These are phyloP conservation scores for Leptinotarsa juncta DNA, from an alignment of 2,888 invertebrate genomes.

Conservation along the genomic window DNA sequence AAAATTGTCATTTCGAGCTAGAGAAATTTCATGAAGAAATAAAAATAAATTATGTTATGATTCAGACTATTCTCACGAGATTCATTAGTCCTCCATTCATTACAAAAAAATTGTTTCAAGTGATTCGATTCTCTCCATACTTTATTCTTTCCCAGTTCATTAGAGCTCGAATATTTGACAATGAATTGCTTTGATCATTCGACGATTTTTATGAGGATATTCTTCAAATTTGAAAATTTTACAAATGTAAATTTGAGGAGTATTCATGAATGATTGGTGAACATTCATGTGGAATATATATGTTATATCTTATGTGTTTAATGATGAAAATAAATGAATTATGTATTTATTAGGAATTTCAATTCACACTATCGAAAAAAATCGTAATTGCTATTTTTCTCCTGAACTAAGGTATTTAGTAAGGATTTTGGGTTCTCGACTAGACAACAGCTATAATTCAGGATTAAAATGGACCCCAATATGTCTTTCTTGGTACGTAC, in stretches of 20 bases:
- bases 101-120: no score
- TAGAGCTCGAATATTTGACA: slow-evolving; percentile 65
- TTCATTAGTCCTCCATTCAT: no score
- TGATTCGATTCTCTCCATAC: neutral
- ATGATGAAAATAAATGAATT: slow-evolving; percentile 46
- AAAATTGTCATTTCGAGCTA: slow-evolving; percentile 61
- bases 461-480: no score
- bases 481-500: no score
- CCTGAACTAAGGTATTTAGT: no score
- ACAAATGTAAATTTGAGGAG: slow-evolving; percentile 36
- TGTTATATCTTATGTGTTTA: slow-evolving; percentile 50
- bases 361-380: neutral
- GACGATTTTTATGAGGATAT: slow-evolving; percentile 36
- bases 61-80: no score
- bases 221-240: slow-evolving; percentile 36
- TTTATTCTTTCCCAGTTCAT: neutral
- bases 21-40: slow-evolving; percentile 31
- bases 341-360: slow-evolving; percentile 30
- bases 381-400: no score
- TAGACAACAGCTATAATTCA: no score
- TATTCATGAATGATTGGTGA: slow-evolving; percentile 42
- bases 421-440: no score
- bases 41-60: neutral
- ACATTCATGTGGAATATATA: slow-evolving; percentile 49
- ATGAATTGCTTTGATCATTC: slow-evolving; percentile 63